phyloP scores from a whole-genome alignment of 2,888 invertebrate species.

The Drosophila nigricruria region DNA sequence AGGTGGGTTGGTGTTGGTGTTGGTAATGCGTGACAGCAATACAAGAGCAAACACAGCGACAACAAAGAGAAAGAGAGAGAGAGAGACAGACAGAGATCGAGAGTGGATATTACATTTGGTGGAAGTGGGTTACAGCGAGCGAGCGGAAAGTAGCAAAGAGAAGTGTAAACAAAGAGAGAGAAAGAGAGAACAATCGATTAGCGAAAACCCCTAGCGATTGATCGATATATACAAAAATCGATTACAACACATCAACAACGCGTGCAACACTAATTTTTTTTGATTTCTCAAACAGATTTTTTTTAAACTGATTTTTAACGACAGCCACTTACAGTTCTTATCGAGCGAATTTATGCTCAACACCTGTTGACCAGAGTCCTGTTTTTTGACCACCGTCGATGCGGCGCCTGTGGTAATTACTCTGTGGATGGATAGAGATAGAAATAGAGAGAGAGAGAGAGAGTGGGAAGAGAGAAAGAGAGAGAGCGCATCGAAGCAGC shows the following conservation, averaged over 20 bases:
- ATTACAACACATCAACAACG: conserved; percentile 74
- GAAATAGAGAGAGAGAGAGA: conserved; percentile 43
- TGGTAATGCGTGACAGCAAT: conserved; percentile 55
- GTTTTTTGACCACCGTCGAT: conserved; percentile 84
- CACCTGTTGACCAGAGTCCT: conserved; percentile 84
- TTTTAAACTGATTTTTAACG: conserved; percentile 18
- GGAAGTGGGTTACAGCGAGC: conserved; percentile 53
- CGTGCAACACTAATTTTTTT: conserved; percentile 73
- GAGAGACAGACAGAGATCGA: conserved; percentile 35
- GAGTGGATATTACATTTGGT: conserved; percentile 32
- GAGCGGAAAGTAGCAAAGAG: conserved; percentile 59
- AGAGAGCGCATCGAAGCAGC: conserved; percentile 50
- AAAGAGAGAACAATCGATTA: conserved; percentile 75
- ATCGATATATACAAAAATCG: conserved; percentile 37
- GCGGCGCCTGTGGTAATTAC: conserved; percentile 84
- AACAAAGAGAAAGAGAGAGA: conserved; percentile 42
- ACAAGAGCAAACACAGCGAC: conserved; percentile 56
- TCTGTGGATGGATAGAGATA: conserved; percentile 73
- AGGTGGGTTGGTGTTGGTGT: conserved; percentile 12
- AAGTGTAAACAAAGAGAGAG: conserved; percentile 32
- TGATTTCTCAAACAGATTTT: conserved; percentile 52
- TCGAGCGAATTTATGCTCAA: conserved; percentile 85
- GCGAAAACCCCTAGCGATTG: conserved; percentile 54
- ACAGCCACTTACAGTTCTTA: conserved; percentile 85
- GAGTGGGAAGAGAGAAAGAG: conserved; percentile 22